Conservation (phyloP, 2,797 vertebrate species). For the Coilia nasus region DNA sequence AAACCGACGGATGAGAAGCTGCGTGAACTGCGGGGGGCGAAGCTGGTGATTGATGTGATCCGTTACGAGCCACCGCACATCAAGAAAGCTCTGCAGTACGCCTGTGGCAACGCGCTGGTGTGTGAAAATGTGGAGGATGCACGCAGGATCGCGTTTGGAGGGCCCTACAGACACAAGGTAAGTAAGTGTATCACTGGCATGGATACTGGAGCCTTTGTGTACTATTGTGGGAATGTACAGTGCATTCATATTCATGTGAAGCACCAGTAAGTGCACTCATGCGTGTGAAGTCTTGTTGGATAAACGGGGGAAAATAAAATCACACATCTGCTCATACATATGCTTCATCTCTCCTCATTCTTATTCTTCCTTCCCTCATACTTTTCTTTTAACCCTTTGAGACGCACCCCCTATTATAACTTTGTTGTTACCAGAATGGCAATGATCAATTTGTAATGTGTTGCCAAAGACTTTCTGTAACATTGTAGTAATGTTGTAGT, state of each 20-base stretch:
- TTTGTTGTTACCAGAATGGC: too few relatives aligned
- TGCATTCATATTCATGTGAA: not conserved
- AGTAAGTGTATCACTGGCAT: too few relatives aligned
- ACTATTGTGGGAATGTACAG: too few relatives aligned
- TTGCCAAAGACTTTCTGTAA: too few relatives aligned
- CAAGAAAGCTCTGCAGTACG: conserved; percentile 95
- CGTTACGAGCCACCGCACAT: conserved; percentile 95
- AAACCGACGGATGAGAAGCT: conserved; percentile 96
- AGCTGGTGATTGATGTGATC: conserved; percentile 96
- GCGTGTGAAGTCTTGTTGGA: not conserved
- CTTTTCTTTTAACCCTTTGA: too few relatives aligned
- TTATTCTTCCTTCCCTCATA: not conserved
- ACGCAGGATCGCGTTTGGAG: conserved; percentile 91
- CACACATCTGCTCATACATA: not conserved
- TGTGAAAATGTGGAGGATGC: conserved; percentile 97
- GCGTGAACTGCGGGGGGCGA: conserved; percentile 89
- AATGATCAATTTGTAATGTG: too few relatives aligned
- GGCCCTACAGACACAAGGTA: conserved; percentile 93
- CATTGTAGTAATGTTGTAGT: too few relatives aligned
- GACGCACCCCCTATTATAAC: too few relatives aligned
- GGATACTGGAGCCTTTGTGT: too few relatives aligned
- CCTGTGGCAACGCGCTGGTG: conserved; percentile 92
- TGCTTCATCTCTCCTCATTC: not conserved
- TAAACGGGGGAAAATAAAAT: not conserved
- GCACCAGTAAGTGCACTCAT: not conserved